Evolutionary conservation across 2,113 vertebrate species (phyloP).

Genomic region (Cinclus mexicanus): DNA sequence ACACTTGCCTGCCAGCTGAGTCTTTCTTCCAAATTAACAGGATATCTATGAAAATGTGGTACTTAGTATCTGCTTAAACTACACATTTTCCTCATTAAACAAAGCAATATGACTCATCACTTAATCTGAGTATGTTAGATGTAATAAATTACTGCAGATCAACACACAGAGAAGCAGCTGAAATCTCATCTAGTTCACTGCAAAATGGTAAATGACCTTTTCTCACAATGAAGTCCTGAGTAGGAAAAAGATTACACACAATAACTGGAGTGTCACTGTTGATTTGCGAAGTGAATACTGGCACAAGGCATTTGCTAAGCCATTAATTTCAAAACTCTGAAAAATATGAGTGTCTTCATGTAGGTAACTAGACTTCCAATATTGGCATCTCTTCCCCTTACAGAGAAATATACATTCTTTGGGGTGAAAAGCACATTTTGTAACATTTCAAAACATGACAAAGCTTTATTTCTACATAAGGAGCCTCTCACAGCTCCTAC

Average conservation of each 20-base stretch:
- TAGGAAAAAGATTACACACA: background rate
- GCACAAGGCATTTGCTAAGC: background rate
- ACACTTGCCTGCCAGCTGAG: background rate
- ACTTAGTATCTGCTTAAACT: background rate
- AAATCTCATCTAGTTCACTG: background rate
- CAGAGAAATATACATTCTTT: background rate
- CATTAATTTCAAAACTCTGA: background rate
- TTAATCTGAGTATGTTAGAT: background rate
- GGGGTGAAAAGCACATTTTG: background rate
- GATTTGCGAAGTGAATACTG: background rate
- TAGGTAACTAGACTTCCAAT: background rate
- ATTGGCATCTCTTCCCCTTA: background rate
- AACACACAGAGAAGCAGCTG: background rate
- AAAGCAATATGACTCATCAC: background rate
- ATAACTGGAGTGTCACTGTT: background rate
- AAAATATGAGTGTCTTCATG: background rate
- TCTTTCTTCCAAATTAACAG: background rate
- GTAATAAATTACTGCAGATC: background rate
- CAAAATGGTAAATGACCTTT: slow-evolving; percentile 1
- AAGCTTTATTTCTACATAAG: background rate
- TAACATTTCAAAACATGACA: background rate
- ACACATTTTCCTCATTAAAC: background rate
- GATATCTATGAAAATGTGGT: background rate
- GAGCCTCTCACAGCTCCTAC: background rate
- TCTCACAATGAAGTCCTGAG: background rate